Conservation (phyloP, 2,113 vertebrate species). For the Arenaria interpres region DNA sequence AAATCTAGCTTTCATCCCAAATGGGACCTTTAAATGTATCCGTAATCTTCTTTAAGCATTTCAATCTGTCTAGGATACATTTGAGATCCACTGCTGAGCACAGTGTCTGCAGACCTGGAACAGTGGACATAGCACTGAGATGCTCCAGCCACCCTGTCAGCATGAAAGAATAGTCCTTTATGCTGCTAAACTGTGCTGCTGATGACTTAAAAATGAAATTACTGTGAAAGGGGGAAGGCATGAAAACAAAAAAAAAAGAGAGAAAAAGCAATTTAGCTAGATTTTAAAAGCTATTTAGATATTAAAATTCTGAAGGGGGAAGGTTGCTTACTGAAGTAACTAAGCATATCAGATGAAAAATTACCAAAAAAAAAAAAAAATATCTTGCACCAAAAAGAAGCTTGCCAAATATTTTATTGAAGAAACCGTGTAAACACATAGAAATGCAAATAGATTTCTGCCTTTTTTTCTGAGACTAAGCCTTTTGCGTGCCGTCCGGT, state of each 20-base stretch:
- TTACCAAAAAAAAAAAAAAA: not conserved
- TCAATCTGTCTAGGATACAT: not conserved
- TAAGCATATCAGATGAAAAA: not conserved
- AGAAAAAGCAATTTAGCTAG: not conserved
- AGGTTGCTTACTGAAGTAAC: not conserved
- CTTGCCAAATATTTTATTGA: not conserved
- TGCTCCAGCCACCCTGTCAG: not conserved
- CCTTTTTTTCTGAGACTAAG: not conserved
- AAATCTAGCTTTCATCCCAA: not conserved
- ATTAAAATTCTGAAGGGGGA: not conserved
- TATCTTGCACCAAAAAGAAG: not conserved
- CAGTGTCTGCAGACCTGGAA: not conserved
- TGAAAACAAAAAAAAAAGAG: not conserved
- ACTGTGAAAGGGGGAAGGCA: not conserved
- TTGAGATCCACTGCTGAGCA: not conserved
- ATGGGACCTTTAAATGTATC: not conserved
- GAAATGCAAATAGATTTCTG: not conserved
- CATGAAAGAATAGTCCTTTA: not conserved
- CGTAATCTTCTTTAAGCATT: not conserved
- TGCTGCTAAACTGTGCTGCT: not conserved
- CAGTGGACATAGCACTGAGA: not conserved
- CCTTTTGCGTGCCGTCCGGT: not conserved
- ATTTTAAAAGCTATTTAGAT: not conserved
- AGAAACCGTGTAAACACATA: not conserved
- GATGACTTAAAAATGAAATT: not conserved